phyloP scores from a whole-genome alignment of 2,888 invertebrate genomes.

The Pterostichus madidus region DNA sequence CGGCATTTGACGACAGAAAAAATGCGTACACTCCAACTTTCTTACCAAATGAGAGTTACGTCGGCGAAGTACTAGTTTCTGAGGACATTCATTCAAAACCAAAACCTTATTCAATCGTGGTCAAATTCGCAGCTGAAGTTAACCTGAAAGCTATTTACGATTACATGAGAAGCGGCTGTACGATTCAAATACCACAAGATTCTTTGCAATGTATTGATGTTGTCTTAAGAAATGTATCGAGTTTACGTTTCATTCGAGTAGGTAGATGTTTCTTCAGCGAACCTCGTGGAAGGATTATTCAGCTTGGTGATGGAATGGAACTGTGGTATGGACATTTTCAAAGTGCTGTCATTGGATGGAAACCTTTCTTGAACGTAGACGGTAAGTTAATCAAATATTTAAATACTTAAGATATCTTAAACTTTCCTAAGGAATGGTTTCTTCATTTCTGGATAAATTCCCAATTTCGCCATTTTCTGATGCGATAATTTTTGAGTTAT shows the following conservation, averaged over 20 bases:
- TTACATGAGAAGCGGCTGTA: conserved; percentile 75
- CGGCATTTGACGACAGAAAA: conserved; percentile 86
- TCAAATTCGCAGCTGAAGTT: conserved; percentile 80
- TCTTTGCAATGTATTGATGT: conserved; percentile 91
- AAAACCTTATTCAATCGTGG: conserved; percentile 77
- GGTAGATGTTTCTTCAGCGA: conserved; percentile 90
- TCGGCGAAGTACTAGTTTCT: conserved; percentile 72
- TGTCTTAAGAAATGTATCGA: conserved; percentile 85
- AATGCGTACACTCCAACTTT: conserved; percentile 82
- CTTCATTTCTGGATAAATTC: too few relatives aligned
- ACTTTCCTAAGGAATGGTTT: too few relatives aligned
- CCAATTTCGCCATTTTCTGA: too few relatives aligned
- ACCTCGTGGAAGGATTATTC: conserved; percentile 74
- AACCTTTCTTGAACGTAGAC: conserved; percentile 94
- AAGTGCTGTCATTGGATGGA: conserved; percentile 93
- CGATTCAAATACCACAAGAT: conserved; percentile 77
- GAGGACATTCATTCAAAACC: conserved; percentile 73
- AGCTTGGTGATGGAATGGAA: conserved; percentile 90
- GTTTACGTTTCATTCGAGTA: conserved; percentile 79
- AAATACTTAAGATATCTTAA: too few relatives aligned
- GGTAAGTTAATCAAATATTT: not conserved
- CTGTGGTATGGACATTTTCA: conserved; percentile 97
- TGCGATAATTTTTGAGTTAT: too few relatives aligned
- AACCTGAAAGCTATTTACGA: conserved; percentile 77
- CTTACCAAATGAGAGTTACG: conserved; percentile 73